Conservation (phyloP, 2,888 invertebrate species). For the Thecocarcelia acutangulata region DNA sequence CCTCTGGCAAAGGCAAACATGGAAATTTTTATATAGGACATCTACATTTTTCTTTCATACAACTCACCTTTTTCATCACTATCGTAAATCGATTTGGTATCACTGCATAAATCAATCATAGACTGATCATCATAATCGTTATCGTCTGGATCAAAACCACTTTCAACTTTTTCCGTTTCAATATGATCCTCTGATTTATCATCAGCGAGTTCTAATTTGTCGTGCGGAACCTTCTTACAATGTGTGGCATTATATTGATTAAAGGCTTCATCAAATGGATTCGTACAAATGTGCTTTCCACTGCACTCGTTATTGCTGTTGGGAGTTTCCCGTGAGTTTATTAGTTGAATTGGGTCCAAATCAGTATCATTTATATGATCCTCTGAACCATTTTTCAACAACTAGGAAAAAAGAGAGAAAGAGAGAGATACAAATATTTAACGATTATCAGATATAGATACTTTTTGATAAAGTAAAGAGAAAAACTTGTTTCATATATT, state of each 20-base stretch:
- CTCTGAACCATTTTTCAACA: slow-evolving; percentile 51
- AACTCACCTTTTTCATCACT: slow-evolving; percentile 67
- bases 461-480: neutral
- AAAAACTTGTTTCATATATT: neutral
- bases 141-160: slow-evolving; percentile 59
- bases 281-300: slow-evolving; percentile 52
- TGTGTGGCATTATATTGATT: slow-evolving; percentile 50
- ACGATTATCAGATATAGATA: neutral
- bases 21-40: no score
- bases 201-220: slow-evolving; percentile 22
- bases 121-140: slow-evolving; percentile 69
- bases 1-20: slow-evolving; percentile 56
- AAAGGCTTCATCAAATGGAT: slow-evolving; percentile 65
- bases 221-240: slow-evolving; percentile 1
- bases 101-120: slow-evolving; percentile 70
- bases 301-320: slow-evolving; percentile 58
- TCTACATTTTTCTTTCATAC: neutral
- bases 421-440: neutral
- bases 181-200: slow-evolving; percentile 18
- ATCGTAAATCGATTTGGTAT: slow-evolving; percentile 67
- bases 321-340: slow-evolving; percentile 52
- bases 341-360: slow-evolving; percentile 62
- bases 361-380: slow-evolving; percentile 59
- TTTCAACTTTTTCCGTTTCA: slow-evolving; percentile 40
- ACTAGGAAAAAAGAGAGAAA: slow-evolving; percentile 21